Evolutionary conservation across 2,797 vertebrate genomes (phyloP).

Genomic region (Falco berigora): DNA sequence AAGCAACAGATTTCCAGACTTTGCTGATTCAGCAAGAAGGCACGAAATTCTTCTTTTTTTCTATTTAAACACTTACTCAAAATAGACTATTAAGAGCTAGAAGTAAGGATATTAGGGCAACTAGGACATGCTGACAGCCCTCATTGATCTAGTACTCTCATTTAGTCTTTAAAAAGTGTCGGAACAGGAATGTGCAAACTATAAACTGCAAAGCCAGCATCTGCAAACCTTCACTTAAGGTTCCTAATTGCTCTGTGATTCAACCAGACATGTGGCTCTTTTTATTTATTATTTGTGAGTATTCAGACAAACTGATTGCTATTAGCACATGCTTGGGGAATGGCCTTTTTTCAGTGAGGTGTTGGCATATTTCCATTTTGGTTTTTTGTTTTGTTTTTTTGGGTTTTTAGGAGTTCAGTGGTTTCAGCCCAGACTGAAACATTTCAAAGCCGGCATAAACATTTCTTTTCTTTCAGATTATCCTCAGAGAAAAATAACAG

Average conservation of each 20-base stretch:
- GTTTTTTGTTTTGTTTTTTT: background rate
- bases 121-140: background rate
- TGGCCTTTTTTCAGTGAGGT: background rate
- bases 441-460: slow-evolving; percentile 6
- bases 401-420: background rate
- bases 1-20: background rate
- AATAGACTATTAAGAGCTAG: background rate
- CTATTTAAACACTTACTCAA: background rate
- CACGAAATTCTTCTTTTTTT: background rate
- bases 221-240: slow-evolving; percentile 9
- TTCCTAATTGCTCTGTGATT: background rate
- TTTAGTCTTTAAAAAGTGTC: background rate
- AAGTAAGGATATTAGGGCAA: background rate
- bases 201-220: background rate
- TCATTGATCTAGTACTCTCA: background rate
- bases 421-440: background rate
- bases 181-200: background rate
- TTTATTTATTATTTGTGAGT: slow-evolving; percentile 4
- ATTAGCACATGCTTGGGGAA: background rate
- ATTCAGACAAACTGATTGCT: background rate
- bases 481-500: background rate
- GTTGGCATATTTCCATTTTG: background rate
- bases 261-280: background rate
- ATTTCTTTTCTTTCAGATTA: background rate
- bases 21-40: background rate